Percentiles rank a stretch among this genome's conserved stretches.
Conservation (phyloP, 2,113 vertebrate genomes). For the Panthera tigris region DNA sequence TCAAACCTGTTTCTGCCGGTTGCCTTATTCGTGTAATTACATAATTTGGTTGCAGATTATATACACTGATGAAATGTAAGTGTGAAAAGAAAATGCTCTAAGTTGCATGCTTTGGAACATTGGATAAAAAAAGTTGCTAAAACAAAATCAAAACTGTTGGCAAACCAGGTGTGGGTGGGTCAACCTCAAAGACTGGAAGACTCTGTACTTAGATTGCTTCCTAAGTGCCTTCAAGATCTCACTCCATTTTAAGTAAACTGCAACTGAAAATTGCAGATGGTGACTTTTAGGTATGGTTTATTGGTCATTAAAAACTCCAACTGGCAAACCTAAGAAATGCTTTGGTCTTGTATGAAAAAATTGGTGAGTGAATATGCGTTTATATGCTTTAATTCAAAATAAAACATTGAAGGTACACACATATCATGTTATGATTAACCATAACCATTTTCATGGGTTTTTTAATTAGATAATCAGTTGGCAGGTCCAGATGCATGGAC, state of each 20-base stretch:
- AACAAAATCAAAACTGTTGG: not conserved
- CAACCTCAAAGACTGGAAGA: not conserved
- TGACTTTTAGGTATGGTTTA: not conserved
- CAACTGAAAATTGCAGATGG: not conserved
- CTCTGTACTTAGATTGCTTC: not conserved
- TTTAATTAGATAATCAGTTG: not conserved
- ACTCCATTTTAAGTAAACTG: not conserved
- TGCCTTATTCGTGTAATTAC: slow-evolving; percentile 25
- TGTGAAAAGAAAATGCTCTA: slow-evolving; percentile 31
- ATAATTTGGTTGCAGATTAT: slow-evolving; percentile 12
- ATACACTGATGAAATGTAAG: not conserved
- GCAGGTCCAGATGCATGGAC: not conserved
- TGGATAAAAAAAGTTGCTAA: not conserved
- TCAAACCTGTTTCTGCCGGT: slow-evolving; percentile 10
- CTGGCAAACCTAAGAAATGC: not conserved
- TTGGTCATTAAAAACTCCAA: not conserved
- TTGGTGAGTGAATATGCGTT: not conserved
- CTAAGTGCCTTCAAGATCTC: not conserved
- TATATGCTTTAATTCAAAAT: not conserved
- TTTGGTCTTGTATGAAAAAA: not conserved
- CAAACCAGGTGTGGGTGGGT: not conserved
- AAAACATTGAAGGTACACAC: not conserved
- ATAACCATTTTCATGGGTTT: not conserved
- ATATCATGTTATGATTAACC: not conserved
- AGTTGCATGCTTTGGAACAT: not conserved